Conservation (phyloP, 2,797 vertebrate species). For the Enteromius mattozi region DNA sequence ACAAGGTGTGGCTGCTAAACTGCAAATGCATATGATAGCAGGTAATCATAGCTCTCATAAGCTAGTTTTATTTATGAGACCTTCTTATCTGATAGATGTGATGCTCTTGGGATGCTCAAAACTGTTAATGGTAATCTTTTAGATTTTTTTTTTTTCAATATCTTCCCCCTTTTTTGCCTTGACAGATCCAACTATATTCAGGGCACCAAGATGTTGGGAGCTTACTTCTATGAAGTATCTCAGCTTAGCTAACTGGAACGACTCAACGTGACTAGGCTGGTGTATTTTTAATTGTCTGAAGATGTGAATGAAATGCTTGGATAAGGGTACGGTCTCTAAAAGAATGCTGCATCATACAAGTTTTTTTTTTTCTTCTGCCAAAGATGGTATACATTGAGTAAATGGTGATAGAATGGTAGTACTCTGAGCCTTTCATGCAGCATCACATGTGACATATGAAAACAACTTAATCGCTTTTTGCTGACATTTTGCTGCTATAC, state of each 20-base stretch:
- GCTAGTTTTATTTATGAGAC: background rate
- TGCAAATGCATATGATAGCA: background rate
- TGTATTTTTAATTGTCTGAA: slow-evolving; percentile 5
- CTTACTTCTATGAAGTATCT: slow-evolving; percentile 94
- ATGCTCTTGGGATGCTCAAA: background rate
- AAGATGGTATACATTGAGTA: background rate
- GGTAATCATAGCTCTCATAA: background rate
- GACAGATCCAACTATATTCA: slow-evolving; percentile 91
- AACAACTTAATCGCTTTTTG: background rate
- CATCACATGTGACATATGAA: background rate
- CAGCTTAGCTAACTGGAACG: slow-evolving; percentile 76
- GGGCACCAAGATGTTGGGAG: slow-evolving; percentile 91
- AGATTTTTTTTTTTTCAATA: background rate
- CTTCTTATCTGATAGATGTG: background rate
- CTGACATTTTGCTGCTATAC: background rate
- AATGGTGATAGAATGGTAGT: background rate
- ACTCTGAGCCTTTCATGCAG: background rate
- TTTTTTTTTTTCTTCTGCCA: background rate
- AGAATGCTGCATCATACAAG: background rate
- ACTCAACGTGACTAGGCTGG: background rate
- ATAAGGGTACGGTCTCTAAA: background rate
- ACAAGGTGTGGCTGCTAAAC: background rate
- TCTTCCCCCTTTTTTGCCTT: slow-evolving; percentile 51
- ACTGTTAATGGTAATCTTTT: background rate
- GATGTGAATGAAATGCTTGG: background rate